Evolutionary conservation across 1,140 invertebrate species (phyloP).

Genomic region (Drosophila yakuba): DNA sequence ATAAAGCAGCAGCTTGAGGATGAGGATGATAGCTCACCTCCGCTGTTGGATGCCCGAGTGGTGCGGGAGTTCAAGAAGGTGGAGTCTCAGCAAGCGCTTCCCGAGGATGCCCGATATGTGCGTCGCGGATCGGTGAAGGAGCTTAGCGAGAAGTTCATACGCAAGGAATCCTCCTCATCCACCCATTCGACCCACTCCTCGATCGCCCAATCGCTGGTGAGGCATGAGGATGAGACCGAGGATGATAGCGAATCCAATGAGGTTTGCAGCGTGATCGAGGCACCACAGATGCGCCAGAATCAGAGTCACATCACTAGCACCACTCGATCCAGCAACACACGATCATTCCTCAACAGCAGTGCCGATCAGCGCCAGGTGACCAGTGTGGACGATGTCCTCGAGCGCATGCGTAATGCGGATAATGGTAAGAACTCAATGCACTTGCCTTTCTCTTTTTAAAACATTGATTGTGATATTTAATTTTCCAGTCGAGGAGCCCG

Average conservation of each 20-base stretch:
- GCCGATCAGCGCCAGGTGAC: slow-evolving; percentile 87
- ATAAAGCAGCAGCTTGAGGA: slow-evolving; percentile 55
- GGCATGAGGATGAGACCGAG: slow-evolving; percentile 62
- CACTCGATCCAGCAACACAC: slow-evolving; percentile 55
- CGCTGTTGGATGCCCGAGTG: slow-evolving; percentile 51
- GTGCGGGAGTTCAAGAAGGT: slow-evolving; percentile 70
- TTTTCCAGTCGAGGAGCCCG: slow-evolving; percentile 86
- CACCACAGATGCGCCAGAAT: slow-evolving; percentile 74
- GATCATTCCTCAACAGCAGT: slow-evolving; percentile 88
- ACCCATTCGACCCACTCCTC: slow-evolving; percentile 27
- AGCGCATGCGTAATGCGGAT: slow-evolving; percentile 90
- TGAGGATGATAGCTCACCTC: slow-evolving; percentile 31
- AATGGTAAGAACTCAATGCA: slow-evolving; percentile 85
- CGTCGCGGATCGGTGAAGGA: slow-evolving; percentile 89
- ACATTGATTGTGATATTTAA: neutral
- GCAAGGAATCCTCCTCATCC: slow-evolving; percentile 65
- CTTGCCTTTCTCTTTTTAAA: too few relatives aligned
- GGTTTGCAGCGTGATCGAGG: slow-evolving; percentile 72
- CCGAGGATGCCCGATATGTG: slow-evolving; percentile 85
- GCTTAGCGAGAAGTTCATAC: slow-evolving; percentile 90
- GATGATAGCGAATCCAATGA: slow-evolving; percentile 74
- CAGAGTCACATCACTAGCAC: slow-evolving; percentile 60
- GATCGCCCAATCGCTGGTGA: slow-evolving; percentile 23
- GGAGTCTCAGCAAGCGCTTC: slow-evolving; percentile 36
- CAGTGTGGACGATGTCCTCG: slow-evolving; percentile 90